Evolutionary conservation across 2,797 vertebrate genomes (phyloP).

Genomic region (Microcaecilia unicolor): DNA sequence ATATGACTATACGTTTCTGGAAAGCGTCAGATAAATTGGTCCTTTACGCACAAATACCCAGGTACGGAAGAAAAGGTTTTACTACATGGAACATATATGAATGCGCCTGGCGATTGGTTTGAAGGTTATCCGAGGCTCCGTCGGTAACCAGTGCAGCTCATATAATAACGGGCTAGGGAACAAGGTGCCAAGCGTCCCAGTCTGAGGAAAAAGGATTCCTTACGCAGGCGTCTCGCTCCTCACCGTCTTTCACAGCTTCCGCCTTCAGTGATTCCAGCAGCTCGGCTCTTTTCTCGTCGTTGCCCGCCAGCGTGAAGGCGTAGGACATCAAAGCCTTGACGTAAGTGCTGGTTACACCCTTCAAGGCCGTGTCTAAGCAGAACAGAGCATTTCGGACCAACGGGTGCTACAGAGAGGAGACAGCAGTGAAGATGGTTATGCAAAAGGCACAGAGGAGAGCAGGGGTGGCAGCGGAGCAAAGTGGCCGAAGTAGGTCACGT

Average conservation of each 20-base stretch:
- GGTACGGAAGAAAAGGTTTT: too few relatives aligned
- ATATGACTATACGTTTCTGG: too few relatives aligned
- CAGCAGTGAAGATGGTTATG: not conserved
- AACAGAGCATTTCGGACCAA: constrained; percentile 30
- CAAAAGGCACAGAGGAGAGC: not conserved
- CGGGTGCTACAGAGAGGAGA: constrained; percentile 26
- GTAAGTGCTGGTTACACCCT: constrained; percentile 24
- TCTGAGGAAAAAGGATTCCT: too few relatives aligned
- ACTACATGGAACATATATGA: too few relatives aligned
- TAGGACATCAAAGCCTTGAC: constrained; percentile 37
- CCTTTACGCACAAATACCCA: too few relatives aligned
- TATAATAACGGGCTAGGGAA: too few relatives aligned
- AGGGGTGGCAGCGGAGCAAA: not conserved
- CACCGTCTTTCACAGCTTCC: constrained; percentile 31
- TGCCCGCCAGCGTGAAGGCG: constrained; percentile 27
- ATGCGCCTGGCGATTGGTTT: too few relatives aligned
- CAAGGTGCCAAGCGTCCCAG: too few relatives aligned
- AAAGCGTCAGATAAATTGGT: too few relatives aligned
- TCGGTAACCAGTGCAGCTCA: too few relatives aligned
- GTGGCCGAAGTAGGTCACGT: not conserved
- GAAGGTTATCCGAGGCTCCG: too few relatives aligned
- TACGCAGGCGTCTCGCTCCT: too few relatives aligned
- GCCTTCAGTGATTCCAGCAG: constrained; percentile 32
- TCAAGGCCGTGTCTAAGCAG: constrained; percentile 25
- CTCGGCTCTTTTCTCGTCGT: constrained; percentile 18